Evolutionary conservation across 2,113 vertebrate genomes (phyloP).

Genomic region (Ifrita kowaldi): DNA sequence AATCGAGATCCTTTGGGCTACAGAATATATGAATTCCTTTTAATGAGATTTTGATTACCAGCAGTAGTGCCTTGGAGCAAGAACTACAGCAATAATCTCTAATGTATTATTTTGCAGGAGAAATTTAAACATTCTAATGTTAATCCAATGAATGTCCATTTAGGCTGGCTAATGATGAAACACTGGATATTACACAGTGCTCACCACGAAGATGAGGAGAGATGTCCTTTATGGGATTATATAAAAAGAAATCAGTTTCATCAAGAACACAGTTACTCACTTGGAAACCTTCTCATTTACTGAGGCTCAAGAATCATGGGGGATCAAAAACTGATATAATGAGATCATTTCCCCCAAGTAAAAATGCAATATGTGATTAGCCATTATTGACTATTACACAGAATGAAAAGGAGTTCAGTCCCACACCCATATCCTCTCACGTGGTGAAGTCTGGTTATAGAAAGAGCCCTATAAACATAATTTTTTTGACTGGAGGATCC

Average conservation of each 20-base stretch:
- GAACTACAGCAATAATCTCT: slow-evolving; percentile 7
- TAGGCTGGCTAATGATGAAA: slow-evolving; percentile 31
- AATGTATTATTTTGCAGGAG: slow-evolving; percentile 24
- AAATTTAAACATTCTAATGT: slow-evolving; percentile 30
- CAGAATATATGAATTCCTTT: slow-evolving; percentile 43
- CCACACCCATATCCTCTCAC: background rate
- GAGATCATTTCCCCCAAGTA: slow-evolving; percentile 34
- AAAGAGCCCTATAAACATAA: background rate
- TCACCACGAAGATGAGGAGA: background rate
- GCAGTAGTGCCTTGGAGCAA: slow-evolving; percentile 25
- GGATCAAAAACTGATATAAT: slow-evolving; percentile 28
- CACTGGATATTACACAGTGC: background rate
- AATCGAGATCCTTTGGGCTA: slow-evolving; percentile 25
- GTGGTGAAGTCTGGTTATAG: background rate
- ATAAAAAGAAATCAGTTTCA: slow-evolving; percentile 45
- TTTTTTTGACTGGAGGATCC: background rate
- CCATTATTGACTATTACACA: slow-evolving; percentile 18
- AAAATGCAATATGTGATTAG: slow-evolving; percentile 47
- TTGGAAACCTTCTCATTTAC: slow-evolving; percentile 45
- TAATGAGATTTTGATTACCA: slow-evolving; percentile 66
- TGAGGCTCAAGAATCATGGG: background rate
- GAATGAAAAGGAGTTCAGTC: slow-evolving; percentile 16
- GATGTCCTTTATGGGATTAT: slow-evolving; percentile 41
- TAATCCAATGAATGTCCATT: slow-evolving; percentile 53
- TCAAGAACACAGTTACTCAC: slow-evolving; percentile 17